phyloP scores from a whole-genome alignment of 1,140 invertebrate genomes.

The Psix sp. region DNA sequence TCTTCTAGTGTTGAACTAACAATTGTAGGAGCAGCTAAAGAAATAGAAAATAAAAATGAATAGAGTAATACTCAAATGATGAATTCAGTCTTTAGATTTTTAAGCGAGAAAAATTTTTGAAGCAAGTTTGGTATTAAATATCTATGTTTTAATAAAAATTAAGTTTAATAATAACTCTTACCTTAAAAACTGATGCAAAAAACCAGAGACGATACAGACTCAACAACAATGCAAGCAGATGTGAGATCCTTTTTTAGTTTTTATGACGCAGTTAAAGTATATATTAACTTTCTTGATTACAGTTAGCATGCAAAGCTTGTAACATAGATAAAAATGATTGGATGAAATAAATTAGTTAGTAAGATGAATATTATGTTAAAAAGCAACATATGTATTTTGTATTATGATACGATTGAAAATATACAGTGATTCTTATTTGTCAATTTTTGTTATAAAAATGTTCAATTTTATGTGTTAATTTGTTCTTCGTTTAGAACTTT shows the following conservation, averaged over 20 bases:
- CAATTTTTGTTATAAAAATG: no score
- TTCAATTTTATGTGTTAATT: no score
- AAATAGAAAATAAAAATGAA: background rate
- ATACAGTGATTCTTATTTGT: no score
- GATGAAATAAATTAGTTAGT: conserved; percentile 20
- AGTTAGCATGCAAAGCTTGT: conserved; percentile 19
- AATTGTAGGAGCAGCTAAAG: conserved; percentile 85
- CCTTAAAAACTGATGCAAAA: conserved; percentile 16
- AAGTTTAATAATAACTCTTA: conserved; percentile 16
- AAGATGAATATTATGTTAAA: conserved; percentile 2
- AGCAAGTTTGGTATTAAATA: background rate
- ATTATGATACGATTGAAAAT: no score
- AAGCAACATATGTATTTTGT: background rate
- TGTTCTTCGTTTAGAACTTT: no score
- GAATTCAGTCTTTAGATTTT: no score
- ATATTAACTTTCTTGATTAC: background rate
- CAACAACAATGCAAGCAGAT: conserved; percentile 29
- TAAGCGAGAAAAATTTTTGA: background rate
- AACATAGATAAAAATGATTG: conserved; percentile 23
- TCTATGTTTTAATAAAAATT: background rate
- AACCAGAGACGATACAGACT: conserved; percentile 22
- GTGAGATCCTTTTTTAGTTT: conserved; percentile 7
- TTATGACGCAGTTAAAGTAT: background rate
- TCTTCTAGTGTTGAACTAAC: conserved; percentile 85
- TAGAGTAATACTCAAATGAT: background rate